phyloP scores from a whole-genome alignment of 2,797 vertebrate genomes.

The Pachyuromys duprasi region DNA sequence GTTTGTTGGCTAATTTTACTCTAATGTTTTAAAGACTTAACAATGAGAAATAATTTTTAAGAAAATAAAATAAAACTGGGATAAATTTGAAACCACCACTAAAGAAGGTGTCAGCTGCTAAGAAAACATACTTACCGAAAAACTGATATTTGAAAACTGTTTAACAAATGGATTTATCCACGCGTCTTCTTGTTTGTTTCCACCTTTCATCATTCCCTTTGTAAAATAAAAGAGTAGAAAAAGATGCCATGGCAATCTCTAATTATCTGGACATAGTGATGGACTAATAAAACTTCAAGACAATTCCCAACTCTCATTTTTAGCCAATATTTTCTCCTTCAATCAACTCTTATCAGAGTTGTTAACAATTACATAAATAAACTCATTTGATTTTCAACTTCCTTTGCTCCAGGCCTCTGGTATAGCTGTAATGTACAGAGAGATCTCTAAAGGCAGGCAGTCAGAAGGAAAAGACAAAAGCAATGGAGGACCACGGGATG shows the following conservation, averaged over 20 bases:
- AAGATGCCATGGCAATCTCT: constrained; percentile 74
- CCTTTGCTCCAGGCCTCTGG: constrained; percentile 83
- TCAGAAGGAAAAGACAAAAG: constrained; percentile 75
- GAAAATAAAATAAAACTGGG: neutral
- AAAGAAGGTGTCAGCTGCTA: neutral
- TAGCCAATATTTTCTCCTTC: constrained; percentile 75
- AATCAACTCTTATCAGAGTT: constrained; percentile 71
- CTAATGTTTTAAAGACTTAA: neutral
- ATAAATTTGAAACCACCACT: neutral
- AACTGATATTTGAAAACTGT: constrained; percentile 96
- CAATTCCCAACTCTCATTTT: constrained; percentile 73
- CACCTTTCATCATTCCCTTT: constrained; percentile 95
- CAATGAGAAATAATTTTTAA: constrained; percentile 18
- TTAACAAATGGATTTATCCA: constrained; percentile 98
- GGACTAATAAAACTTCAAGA: constrained; percentile 71
- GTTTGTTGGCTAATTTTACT: neutral
- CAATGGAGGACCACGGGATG: neutral
- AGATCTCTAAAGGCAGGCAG: constrained; percentile 76
- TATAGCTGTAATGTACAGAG: constrained; percentile 80
- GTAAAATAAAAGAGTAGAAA: constrained; percentile 82
- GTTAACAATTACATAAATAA: constrained; percentile 74
- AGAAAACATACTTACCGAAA: constrained; percentile 91
- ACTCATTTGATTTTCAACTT: constrained; percentile 78
- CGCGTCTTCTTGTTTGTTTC: constrained; percentile 95
- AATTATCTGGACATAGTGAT: constrained; percentile 58